These are phyloP conservation scores for Mya arenaria DNA, from an alignment of 1,140 invertebrate species.

Conservation along the genomic window DNA sequence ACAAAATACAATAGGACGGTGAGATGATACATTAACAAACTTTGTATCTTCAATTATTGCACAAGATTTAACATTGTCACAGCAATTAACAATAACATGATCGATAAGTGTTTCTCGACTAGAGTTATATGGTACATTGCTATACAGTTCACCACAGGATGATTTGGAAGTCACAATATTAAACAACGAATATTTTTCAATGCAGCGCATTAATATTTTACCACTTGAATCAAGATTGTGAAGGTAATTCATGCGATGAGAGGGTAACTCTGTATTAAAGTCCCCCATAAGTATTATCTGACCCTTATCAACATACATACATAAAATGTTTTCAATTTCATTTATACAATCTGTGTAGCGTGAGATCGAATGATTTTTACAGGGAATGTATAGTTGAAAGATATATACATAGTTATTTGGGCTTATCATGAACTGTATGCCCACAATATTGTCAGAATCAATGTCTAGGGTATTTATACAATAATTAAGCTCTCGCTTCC, in stretches of 20 bases:
- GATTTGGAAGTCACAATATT: neutral
- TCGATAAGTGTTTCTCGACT: neutral
- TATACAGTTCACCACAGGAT: neutral
- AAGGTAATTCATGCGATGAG: too few relatives aligned
- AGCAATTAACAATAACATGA: neutral
- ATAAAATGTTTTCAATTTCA: neutral
- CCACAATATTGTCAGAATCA: neutral
- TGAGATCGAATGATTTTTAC: neutral
- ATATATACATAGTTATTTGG: neutral
- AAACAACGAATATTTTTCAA: too few relatives aligned
- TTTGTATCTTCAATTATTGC: neutral
- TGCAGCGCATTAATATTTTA: neutral
- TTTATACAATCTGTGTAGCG: neutral
- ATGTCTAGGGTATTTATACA: neutral
- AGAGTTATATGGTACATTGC: neutral
- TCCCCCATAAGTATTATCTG: neutral
- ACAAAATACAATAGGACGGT: neutral
- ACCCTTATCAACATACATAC: neutral
- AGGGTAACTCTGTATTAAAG: neutral
- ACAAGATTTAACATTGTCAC: neutral
- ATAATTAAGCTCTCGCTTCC: neutral
- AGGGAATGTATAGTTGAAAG: neutral
- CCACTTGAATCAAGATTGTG: neutral
- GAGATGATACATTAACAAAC: neutral
- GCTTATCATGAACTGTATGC: neutral